A percentile compares a stretch with the other conserved stretches of the same genome.
These are phyloP conservation scores for Esperia sulphurella DNA, from an alignment of 2,888 invertebrate species.

Conservation along the genomic window DNA sequence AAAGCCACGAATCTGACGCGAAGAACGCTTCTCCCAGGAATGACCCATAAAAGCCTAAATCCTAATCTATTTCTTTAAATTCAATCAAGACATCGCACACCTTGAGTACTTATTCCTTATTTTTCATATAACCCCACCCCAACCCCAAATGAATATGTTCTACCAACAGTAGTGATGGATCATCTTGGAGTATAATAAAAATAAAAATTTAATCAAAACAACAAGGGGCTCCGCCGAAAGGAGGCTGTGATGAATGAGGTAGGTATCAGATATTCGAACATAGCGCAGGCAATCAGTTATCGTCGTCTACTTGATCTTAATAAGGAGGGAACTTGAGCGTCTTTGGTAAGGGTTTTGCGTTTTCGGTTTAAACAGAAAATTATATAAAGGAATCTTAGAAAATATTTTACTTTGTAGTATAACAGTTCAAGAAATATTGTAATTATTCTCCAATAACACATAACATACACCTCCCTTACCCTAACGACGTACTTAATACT, in stretches of 20 bases:
- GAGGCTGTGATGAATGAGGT: conserved; percentile 20
- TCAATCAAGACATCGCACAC: background rate
- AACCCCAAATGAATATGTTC: background rate
- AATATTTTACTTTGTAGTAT: too few relatives aligned
- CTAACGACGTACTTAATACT: too few relatives aligned
- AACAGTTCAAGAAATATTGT: too few relatives aligned
- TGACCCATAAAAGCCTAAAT: background rate
- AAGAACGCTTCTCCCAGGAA: too few relatives aligned
- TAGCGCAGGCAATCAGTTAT: conserved; percentile 50
- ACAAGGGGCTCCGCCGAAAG: conserved; percentile 18
- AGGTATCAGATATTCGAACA: conserved; percentile 8
- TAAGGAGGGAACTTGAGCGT: conserved; percentile 31
- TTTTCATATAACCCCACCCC: background rate
- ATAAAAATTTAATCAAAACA: conserved; percentile 36
- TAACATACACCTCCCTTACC: too few relatives aligned
- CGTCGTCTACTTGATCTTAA: conserved; percentile 14
- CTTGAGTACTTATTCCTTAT: too few relatives aligned
- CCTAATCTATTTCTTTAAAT: background rate
- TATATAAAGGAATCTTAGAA: too few relatives aligned
- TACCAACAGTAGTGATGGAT: conserved; percentile 27
- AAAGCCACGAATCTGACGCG: too few relatives aligned
- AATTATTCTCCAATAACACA: too few relatives aligned
- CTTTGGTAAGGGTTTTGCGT: background rate
- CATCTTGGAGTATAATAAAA: conserved; percentile 27
- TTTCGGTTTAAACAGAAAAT: too few relatives aligned